Conservation (phyloP, 2,113 vertebrate genomes). For the Collichthys lucidus region DNA sequence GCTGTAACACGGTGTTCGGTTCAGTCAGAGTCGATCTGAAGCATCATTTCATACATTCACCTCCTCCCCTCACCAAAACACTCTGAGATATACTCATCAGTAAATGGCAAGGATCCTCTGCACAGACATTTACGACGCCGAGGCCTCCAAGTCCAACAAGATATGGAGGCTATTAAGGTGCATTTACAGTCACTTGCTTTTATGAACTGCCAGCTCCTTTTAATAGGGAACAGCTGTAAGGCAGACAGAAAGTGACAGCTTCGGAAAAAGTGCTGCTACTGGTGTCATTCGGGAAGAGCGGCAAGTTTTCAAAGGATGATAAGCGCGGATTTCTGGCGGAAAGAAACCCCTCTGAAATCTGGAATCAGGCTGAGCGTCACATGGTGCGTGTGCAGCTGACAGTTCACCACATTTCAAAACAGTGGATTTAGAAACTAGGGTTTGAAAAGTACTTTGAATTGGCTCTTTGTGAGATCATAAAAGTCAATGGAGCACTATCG, state of each 20-base stretch:
- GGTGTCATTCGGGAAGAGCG: conserved; percentile 32
- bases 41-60: conserved; percentile 6
- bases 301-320: conserved; percentile 2
- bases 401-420: not conserved
- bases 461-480: conserved; percentile 13
- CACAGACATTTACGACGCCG: conserved; percentile 38
- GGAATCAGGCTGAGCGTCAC: not conserved
- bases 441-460: not conserved
- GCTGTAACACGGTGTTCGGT: conserved; percentile 12
- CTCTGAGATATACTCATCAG: conserved; percentile 35
- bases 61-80: not conserved
- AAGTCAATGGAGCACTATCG: not conserved
- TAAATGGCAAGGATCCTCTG: conserved; percentile 13
- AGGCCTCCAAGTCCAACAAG: conserved; percentile 35
- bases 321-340: not conserved
- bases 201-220: conserved; percentile 51
- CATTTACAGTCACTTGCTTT: conserved; percentile 40
- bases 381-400: not conserved
- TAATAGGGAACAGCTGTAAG: conserved; percentile 64
- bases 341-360: not conserved
- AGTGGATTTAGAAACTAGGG: not conserved
- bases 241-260: conserved; percentile 53
- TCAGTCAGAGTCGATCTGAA: conserved; percentile 18
- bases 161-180: conserved; percentile 61
- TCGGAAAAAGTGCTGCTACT: conserved; percentile 39